phyloP scores from a whole-genome alignment of 2,113 vertebrate species.

The Pelobates fuscus region DNA sequence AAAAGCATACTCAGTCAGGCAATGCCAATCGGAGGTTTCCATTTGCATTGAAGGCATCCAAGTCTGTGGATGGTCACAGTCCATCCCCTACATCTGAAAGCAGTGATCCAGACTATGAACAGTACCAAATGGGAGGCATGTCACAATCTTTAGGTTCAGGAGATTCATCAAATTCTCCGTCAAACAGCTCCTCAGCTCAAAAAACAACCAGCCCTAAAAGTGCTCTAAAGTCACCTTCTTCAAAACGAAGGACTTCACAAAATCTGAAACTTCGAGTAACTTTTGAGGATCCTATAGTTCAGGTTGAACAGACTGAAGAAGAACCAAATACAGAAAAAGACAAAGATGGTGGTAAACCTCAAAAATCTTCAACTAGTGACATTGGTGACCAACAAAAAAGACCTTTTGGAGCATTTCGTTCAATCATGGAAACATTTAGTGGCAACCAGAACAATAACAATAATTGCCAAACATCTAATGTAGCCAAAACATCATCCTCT shows the following conservation, averaged over 20 bases:
- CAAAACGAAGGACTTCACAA: conserved; percentile 89
- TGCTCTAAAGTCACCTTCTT: conserved; percentile 95
- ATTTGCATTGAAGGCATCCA: conserved; percentile 79
- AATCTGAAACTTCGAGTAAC: conserved; percentile 95
- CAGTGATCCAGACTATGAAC: conserved; percentile 79
- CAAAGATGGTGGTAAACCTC: conserved; percentile 70
- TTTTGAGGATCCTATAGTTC: conserved; percentile 91
- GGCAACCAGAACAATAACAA: conserved; percentile 94
- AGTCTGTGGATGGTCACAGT: conserved; percentile 81
- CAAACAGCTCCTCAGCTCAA: conserved; percentile 65
- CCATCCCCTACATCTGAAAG: conserved; percentile 85
- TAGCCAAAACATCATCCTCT: conserved; percentile 66
- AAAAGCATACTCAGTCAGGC: conserved; percentile 72
- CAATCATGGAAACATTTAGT: conserved; percentile 94
- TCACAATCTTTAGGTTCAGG: conserved; percentile 60
- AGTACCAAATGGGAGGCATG: conserved; percentile 51
- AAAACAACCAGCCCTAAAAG: conserved; percentile 94
- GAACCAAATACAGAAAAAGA: conserved; percentile 75
- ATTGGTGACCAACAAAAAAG: conserved; percentile 75
- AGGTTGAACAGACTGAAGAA: conserved; percentile 74
- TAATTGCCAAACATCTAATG: conserved; percentile 65
- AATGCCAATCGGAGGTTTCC: conserved; percentile 77
- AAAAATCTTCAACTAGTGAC: conserved; percentile 58
- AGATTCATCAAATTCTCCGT: conserved; percentile 57
- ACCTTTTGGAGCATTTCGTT: conserved; percentile 89